These are phyloP conservation scores for Phthorimaea operculella DNA, from an alignment of 1,140 invertebrate species.

Conservation along the genomic window DNA sequence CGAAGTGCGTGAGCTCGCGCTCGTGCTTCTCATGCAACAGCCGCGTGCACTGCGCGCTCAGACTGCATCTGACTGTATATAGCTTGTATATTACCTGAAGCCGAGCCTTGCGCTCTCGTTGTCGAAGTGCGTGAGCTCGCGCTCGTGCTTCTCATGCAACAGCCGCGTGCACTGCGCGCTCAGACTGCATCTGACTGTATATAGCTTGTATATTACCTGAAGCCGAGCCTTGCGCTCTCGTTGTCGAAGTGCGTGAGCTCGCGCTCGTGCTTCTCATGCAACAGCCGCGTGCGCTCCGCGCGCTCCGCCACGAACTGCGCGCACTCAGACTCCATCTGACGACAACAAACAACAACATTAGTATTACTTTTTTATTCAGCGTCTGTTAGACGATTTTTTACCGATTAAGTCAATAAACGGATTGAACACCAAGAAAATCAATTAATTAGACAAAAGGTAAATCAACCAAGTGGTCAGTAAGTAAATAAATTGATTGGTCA, in stretches of 20 bases:
- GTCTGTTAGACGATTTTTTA: too few species aligned
- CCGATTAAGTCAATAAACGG: too few species aligned
- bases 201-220: constrained; percentile 74
- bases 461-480: too few species aligned
- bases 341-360: not conserved
- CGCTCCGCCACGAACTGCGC: constrained; percentile 91
- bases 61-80: constrained; percentile 69
- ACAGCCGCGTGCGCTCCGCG: constrained; percentile 84
- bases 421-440: too few species aligned
- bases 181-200: constrained; percentile 74
- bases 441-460: too few species aligned
- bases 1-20: constrained; percentile 94
- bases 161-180: constrained; percentile 88
- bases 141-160: constrained; percentile 89
- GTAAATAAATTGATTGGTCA: too few species aligned
- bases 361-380: not conserved
- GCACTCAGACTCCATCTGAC: constrained; percentile 90
- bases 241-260: constrained; percentile 95
- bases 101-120: constrained; percentile 91
- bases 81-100: constrained; percentile 78
- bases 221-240: constrained; percentile 91
- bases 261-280: constrained; percentile 89
- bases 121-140: constrained; percentile 94
- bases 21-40: too few species aligned
- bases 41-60: too few species aligned